Percentiles rank a stretch among this genome's conserved stretches.
These are phyloP conservation scores for Trichopoda pennipes DNA, from an alignment of 2,888 invertebrate genomes.

Conservation along the genomic window DNA sequence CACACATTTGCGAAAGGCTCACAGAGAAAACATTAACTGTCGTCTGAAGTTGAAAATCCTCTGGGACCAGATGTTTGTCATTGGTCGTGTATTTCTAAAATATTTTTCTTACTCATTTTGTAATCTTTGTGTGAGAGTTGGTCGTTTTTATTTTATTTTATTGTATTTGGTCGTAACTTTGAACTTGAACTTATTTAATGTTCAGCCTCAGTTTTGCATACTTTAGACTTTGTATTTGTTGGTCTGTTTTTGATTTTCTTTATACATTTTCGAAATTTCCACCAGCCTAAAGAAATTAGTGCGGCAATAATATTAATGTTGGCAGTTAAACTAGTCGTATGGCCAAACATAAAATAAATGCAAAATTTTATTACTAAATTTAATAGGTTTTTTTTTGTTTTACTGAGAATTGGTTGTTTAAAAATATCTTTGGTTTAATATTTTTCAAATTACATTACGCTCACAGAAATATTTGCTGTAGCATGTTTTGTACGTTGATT, in stretches of 20 bases:
- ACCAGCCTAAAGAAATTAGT: slow-evolving; percentile 50
- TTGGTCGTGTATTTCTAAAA: slow-evolving; percentile 37
- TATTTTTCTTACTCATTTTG: slow-evolving; percentile 4
- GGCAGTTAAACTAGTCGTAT: slow-evolving; percentile 50
- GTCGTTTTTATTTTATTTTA: slow-evolving; percentile 49
- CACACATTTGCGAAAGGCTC: slow-evolving; percentile 53
- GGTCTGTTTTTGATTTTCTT: slow-evolving; percentile 5
- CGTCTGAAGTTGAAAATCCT: slow-evolving; percentile 66
- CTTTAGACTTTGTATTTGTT: slow-evolving; percentile 21
- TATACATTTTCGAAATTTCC: slow-evolving; percentile 6
- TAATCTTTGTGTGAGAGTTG: slow-evolving; percentile 33
- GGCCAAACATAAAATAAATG: slow-evolving; percentile 34
- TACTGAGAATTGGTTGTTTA: background rate
- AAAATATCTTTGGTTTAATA: too few relatives aligned
- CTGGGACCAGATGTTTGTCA: slow-evolving; percentile 68
- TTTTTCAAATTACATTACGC: too few relatives aligned
- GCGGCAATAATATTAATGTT: slow-evolving; percentile 53
- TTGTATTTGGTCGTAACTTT: slow-evolving; percentile 59
- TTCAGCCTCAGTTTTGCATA: slow-evolving; percentile 59
- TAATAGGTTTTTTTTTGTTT: slow-evolving; percentile 50
- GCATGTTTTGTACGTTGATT: background rate
- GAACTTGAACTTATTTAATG: slow-evolving; percentile 67
- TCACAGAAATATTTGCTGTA: too few relatives aligned
- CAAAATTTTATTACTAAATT: slow-evolving; percentile 39
- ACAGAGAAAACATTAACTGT: slow-evolving; percentile 65